Conservation (phyloP, 2,888 invertebrate genomes). For the Nomada hirtipes region DNA sequence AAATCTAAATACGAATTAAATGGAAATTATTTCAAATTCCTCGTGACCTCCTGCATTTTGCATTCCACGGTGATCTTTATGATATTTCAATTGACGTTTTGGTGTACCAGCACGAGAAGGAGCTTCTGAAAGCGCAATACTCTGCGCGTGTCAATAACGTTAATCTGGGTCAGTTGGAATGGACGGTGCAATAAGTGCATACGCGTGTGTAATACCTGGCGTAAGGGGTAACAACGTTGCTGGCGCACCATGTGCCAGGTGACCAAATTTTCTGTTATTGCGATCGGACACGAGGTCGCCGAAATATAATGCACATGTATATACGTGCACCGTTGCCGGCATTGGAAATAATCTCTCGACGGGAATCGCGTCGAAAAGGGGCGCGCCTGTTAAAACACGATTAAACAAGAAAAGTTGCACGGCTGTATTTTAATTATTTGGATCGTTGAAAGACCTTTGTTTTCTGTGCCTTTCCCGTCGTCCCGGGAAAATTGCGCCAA, state of each 20-base stretch:
- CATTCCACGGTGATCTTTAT: no score
- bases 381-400: neutral
- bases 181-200: slow-evolving; percentile 25
- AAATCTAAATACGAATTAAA: no score
- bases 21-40: neutral
- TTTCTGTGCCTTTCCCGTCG: no score
- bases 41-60: neutral
- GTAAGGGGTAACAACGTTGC: slow-evolving; percentile 10
- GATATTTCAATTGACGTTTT: neutral
- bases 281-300: neutral
- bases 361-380: neutral
- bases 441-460: neutral
- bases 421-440: neutral
- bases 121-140: neutral
- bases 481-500: no score
- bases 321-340: neutral
- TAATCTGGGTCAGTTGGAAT: slow-evolving; percentile 43
- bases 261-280: slow-evolving; percentile 53
- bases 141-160: slow-evolving; percentile 30
- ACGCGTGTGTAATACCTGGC: slow-evolving; percentile 34
- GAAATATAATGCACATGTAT: slow-evolving; percentile 13
- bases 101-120: neutral
- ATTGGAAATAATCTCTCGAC: neutral
- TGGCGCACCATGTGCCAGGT: neutral
- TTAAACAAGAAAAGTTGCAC: slow-evolving; percentile 14